Evolutionary conservation across 64 coral and sea anemone genomes (phyloP).

Genomic region (Astreopora myriophthalma): DNA sequence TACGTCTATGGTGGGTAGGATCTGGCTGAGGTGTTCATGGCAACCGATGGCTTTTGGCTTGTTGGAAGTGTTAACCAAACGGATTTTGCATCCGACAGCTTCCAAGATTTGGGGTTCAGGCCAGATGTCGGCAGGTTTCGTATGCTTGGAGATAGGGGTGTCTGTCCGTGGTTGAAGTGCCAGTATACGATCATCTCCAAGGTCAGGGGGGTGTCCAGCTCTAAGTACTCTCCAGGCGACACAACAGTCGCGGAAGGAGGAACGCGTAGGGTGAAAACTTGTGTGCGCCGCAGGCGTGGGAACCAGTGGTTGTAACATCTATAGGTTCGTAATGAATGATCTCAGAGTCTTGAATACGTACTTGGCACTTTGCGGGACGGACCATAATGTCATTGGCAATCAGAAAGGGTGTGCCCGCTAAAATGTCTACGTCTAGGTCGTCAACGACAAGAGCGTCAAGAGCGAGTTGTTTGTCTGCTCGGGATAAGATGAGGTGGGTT

Average conservation of each 20-base stretch:
- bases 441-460: conserved; percentile 50
- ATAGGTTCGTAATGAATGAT: not conserved
- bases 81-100: conserved; percentile 24
- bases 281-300: not conserved
- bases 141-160: not conserved
- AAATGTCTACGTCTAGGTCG: conserved; percentile 39
- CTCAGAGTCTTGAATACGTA: conserved; percentile 20
- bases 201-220: conserved; percentile 9
- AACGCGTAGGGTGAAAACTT: too few relatives aligned
- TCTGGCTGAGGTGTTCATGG: conserved; percentile 43
- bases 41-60: not conserved
- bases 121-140: conserved; percentile 18
- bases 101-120: conserved; percentile 38
- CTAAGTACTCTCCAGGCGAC: conserved; percentile 49
- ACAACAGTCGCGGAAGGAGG: too few relatives aligned
- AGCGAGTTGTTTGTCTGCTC: not conserved
- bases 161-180: conserved; percentile 22
- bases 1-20: not conserved
- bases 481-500: not conserved
- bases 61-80: conserved; percentile 8
- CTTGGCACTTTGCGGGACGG: conserved; percentile 7
- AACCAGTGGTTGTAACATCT: not conserved
- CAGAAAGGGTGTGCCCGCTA: conserved; percentile 36
- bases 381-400: conserved; percentile 28
- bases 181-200: not conserved